Evolutionary conservation across 2,888 invertebrate species (phyloP).

Genomic region (Synanthedon myopaeformis): DNA sequence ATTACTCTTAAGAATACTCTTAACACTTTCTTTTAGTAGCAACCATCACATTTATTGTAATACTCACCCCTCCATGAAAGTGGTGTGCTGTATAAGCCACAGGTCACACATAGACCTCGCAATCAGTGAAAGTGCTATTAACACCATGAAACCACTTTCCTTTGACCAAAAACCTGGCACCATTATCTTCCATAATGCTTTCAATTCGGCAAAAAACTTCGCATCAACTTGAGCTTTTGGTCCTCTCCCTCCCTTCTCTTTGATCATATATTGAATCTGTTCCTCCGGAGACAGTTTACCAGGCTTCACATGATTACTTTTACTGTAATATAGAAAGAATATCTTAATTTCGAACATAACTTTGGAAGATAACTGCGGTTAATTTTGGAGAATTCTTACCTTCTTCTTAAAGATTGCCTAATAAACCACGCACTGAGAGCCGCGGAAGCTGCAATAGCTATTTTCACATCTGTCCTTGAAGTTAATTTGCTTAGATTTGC

Average conservation of each 20-base stretch:
- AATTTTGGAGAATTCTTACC: constrained; percentile 27
- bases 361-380: too few relatives aligned
- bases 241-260: constrained; percentile 72
- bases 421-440: constrained; percentile 71
- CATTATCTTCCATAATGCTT: constrained; percentile 77
- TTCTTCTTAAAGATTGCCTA: constrained; percentile 65
- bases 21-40: too few relatives aligned
- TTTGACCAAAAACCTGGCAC: constrained; percentile 83
- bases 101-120: constrained; percentile 94
- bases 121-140: constrained; percentile 85
- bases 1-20: too few relatives aligned
- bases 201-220: constrained; percentile 78
- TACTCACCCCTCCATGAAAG: constrained; percentile 88
- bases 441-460: constrained; percentile 75
- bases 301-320: constrained; percentile 24
- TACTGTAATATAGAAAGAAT: constrained; percentile 8
- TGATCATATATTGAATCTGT: constrained; percentile 83
- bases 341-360: background rate
- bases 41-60: background rate
- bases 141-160: constrained; percentile 78
- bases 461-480: constrained; percentile 73
- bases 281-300: constrained; percentile 67
- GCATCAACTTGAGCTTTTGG: constrained; percentile 83
- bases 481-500: constrained; percentile 80
- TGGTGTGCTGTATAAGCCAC: constrained; percentile 96